Percentiles rank a stretch among this genome's conserved stretches.
phyloP scores from a whole-genome alignment of 2,797 vertebrate genomes.

The Chiloscyllium punctatum region DNA sequence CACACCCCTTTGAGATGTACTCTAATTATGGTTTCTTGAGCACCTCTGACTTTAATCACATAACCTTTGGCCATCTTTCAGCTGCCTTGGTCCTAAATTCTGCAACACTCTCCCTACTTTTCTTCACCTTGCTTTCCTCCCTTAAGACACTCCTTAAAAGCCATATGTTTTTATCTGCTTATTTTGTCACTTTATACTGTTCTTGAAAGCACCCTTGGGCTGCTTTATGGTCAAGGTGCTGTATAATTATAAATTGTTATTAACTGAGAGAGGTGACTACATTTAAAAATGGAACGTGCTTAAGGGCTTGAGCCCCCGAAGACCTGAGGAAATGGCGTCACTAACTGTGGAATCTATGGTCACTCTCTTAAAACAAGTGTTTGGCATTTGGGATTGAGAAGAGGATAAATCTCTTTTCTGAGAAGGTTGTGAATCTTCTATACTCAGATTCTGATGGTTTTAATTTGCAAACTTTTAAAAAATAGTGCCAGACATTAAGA shows the following conservation, averaged over 20 bases:
- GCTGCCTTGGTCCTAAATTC: not conserved
- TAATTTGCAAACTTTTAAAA: not conserved
- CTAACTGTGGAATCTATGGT: not conserved
- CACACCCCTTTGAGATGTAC: not conserved
- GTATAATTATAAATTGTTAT: not conserved
- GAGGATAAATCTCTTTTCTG: not conserved
- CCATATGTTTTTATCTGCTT: not conserved
- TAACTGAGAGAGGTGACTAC: not conserved
- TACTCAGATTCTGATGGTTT: not conserved
- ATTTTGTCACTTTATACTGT: not conserved
- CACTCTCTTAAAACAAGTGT: not conserved
- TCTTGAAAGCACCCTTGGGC: not conserved
- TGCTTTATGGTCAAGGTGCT: not conserved
- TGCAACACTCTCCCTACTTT: not conserved
- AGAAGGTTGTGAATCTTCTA: not conserved
- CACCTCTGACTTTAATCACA: not conserved
- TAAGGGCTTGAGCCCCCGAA: not conserved
- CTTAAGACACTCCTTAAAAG: not conserved
- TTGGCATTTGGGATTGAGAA: not conserved
- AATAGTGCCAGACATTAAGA: not conserved
- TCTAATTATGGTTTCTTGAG: not conserved
- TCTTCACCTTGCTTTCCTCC: not conserved
- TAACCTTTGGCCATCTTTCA: not conserved
- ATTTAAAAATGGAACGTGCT: not conserved
- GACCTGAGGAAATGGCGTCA: not conserved